These are phyloP conservation scores for Lycocerus yunnanus DNA, from an alignment of 2,888 invertebrate species.

Conservation along the genomic window DNA sequence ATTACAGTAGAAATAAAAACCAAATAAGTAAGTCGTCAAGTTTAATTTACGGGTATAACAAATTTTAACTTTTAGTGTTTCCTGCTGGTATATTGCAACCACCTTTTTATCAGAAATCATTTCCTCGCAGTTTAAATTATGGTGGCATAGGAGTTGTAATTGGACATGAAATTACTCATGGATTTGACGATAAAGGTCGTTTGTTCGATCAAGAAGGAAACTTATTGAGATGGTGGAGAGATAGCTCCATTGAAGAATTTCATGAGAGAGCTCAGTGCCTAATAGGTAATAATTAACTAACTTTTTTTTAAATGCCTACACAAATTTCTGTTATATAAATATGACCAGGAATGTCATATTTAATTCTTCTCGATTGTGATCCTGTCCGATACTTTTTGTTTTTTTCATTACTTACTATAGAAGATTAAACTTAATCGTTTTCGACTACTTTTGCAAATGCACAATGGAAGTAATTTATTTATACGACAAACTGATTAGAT, in stretches of 20 bases:
- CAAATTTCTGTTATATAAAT: no score
- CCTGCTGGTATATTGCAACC: slow-evolving; percentile 95
- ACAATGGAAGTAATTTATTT: no score
- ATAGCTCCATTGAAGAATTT: slow-evolving; percentile 73
- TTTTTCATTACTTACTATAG: no score
- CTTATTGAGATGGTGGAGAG: slow-evolving; percentile 84
- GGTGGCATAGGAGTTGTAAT: slow-evolving; percentile 92
- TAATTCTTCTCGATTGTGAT: no score
- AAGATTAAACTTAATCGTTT: no score
- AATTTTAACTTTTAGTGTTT: slow-evolving; percentile 64
- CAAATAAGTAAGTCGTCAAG: slow-evolving; percentile 71
- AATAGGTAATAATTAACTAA: slow-evolving; percentile 56
- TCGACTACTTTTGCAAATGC: no score
- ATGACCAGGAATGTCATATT: no score
- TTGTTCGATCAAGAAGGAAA: slow-evolving; percentile 95
- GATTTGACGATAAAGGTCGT: slow-evolving; percentile 89
- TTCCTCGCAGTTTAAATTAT: slow-evolving; percentile 80
- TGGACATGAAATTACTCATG: slow-evolving; percentile 91
- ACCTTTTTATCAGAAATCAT: slow-evolving; percentile 88
- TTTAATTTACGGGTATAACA: neutral
- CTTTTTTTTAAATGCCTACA: no score
- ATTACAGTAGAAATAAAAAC: slow-evolving; percentile 93
- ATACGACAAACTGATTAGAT: no score
- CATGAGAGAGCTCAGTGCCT: slow-evolving; percentile 78
- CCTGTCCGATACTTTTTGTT: no score